These are phyloP conservation scores for Polypterus bichir DNA, from an alignment of 2,113 vertebrate genomes.

Conservation along the genomic window DNA sequence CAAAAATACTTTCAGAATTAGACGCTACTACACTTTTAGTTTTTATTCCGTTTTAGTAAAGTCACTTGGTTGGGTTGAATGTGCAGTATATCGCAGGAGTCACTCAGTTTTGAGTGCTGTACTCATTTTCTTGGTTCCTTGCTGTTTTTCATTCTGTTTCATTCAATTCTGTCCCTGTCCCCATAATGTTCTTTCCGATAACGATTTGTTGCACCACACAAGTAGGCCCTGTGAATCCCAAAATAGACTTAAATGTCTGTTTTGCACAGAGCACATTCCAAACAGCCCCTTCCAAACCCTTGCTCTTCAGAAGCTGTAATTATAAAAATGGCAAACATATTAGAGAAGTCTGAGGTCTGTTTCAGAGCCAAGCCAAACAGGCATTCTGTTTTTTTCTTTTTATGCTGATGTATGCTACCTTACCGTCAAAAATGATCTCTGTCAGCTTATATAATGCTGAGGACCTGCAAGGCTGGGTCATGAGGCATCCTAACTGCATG, in stretches of 20 bases:
- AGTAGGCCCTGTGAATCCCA: conserved; percentile 17
- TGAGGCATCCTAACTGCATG: conserved; percentile 12
- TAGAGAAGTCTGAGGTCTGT: conserved; percentile 19
- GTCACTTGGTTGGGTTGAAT: no score
- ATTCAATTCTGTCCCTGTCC: not conserved
- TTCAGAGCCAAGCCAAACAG: conserved; percentile 17
- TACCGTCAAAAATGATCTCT: conserved; percentile 13
- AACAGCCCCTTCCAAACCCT: conserved; percentile 30
- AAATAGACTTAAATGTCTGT: conserved; percentile 46
- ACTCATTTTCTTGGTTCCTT: no score
- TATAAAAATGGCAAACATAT: conserved; percentile 42
- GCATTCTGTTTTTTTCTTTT: conserved; percentile 9
- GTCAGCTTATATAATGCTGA: conserved; percentile 17
- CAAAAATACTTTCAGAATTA: no score
- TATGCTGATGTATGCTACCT: conserved; percentile 2
- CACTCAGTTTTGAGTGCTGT: no score
- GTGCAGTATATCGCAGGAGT: no score
- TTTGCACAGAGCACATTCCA: conserved; percentile 19
- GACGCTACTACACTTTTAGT: no score
- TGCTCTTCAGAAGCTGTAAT: conserved; percentile 40
- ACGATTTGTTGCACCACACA: not conserved
- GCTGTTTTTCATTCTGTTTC: no score
- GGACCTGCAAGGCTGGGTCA: conserved; percentile 13
- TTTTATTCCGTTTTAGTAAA: no score
- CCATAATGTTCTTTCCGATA: no score